Evolutionary conservation across 2,888 invertebrate species (phyloP).

Genomic region (Ormyrus labotus): DNA sequence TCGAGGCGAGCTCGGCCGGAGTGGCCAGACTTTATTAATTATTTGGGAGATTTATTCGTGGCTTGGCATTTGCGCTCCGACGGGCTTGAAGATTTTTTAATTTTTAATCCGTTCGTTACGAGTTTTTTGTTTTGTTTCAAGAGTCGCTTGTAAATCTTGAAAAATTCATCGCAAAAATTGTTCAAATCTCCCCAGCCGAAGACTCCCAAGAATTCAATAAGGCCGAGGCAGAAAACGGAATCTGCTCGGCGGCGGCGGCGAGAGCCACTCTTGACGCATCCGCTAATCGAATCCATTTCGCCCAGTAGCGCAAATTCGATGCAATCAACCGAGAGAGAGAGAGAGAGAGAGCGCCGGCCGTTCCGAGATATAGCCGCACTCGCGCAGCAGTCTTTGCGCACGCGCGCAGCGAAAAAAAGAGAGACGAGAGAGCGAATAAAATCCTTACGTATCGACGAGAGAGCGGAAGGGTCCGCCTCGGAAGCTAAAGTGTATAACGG

Average conservation of each 20-base stretch:
- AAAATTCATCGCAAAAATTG: no score
- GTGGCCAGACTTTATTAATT: conserved; percentile 1
- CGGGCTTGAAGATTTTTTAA: not conserved
- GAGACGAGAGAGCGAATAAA: conserved; percentile 4
- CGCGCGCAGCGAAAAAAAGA: conserved; percentile 1
- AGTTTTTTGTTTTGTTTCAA: no score
- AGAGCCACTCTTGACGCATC: conserved; percentile 29
- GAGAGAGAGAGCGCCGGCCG: not conserved
- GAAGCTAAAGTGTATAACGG: conserved; percentile 69
- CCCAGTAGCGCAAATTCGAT: conserved; percentile 40
- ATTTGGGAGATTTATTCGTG: conserved; percentile 3
- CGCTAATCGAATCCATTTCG: conserved; percentile 54
- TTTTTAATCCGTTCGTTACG: no score
- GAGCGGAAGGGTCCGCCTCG: conserved; percentile 61
- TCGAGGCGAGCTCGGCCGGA: not conserved
- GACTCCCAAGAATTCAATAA: no score
- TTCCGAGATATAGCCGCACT: conserved; percentile 1
- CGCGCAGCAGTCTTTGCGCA: not conserved
- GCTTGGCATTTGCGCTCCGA: not conserved
- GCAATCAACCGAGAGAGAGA: conserved; percentile 42
- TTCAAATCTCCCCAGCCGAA: no score
- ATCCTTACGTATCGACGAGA: conserved; percentile 22
- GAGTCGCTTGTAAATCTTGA: no score
- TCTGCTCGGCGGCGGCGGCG: conserved; percentile 5
- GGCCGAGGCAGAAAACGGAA: conserved; percentile 15